phyloP scores from a whole-genome alignment of 2,888 invertebrate genomes.

The Cantharis rufa region DNA sequence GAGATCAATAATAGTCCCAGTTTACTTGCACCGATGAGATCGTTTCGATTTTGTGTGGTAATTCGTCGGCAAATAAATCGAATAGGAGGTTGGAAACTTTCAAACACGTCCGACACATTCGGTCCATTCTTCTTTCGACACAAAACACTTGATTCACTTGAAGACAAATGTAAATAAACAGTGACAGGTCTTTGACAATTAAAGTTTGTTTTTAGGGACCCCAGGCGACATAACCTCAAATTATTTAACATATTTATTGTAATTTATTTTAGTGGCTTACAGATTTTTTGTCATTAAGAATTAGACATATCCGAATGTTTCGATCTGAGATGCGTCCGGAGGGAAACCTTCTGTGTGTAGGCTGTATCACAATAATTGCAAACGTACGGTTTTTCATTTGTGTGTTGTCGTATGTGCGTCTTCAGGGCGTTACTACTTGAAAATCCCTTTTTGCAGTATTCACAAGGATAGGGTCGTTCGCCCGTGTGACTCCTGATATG shows the following conservation, averaged over 20 bases:
- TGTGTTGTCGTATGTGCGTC: slow-evolving; percentile 22
- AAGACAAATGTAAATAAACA: neutral
- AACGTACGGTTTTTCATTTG: slow-evolving; percentile 24
- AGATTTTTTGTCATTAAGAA: neutral
- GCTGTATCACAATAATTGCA: slow-evolving; percentile 19
- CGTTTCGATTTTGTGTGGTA: neutral
- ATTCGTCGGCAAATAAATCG: neutral
- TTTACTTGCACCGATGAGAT: neutral
- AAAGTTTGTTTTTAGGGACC: neutral
- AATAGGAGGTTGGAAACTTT: neutral
- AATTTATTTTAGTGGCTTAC: neutral
- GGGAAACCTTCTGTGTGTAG: slow-evolving; percentile 24
- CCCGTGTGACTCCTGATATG: slow-evolving; percentile 25
- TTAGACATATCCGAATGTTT: slow-evolving; percentile 10
- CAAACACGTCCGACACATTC: neutral
- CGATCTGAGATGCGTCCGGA: slow-evolving; percentile 16
- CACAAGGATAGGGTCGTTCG: slow-evolving; percentile 20
- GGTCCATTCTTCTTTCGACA: neutral
- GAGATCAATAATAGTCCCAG: neutral
- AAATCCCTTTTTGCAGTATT: slow-evolving; percentile 25
- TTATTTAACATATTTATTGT: neutral
- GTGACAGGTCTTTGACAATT: neutral
- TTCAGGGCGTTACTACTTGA: slow-evolving; percentile 20
- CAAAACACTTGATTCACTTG: neutral
- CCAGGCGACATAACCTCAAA: neutral